A percentile compares a stretch with the other conserved stretches of the same genome.
phyloP scores from a whole-genome alignment of 2,888 invertebrate species.

The Lasioglossum pauxillum region DNA sequence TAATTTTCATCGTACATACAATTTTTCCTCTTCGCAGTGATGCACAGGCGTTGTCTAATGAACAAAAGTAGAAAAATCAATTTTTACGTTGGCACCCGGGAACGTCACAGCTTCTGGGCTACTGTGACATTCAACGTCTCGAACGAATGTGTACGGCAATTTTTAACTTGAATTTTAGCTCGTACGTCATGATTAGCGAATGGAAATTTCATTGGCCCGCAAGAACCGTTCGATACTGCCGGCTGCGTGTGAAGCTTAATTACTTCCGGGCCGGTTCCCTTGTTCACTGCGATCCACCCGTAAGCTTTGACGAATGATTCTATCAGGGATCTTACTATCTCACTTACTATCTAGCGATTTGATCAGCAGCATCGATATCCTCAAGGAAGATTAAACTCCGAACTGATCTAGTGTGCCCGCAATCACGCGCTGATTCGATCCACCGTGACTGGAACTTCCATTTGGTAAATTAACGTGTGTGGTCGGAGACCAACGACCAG shows the following conservation, averaged over 20 bases:
- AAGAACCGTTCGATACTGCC: constrained; percentile 41
- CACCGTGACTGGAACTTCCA: not conserved
- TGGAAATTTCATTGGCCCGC: constrained; percentile 53
- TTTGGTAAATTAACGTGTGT: not conserved
- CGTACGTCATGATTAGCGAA: constrained; percentile 5
- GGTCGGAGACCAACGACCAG: not conserved
- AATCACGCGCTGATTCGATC: not conserved
- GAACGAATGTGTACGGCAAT: not conserved
- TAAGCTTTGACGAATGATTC: constrained; percentile 14
- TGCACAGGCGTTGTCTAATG: not conserved
- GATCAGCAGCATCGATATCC: not conserved
- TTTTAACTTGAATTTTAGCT: not conserved
- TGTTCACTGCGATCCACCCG: not conserved
- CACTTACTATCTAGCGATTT: not conserved
- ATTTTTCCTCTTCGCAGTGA: not conserved
- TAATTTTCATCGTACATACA: not conserved
- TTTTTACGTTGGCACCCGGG: too few species aligned
- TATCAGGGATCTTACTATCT: constrained; percentile 19
- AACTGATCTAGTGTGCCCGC: not conserved
- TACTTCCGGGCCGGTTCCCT: constrained; percentile 30
- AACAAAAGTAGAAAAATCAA: not conserved
- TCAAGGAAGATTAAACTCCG: not conserved
- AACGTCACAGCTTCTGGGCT: too few species aligned
- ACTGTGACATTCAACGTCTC: not conserved
- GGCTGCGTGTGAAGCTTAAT: constrained; percentile 32